A percentile compares a stretch with the other conserved stretches of the same genome.
These are phyloP conservation scores for Strongylocentrotus purpuratus DNA, from an alignment of 35 echinoderm and acorn worm species.

Conservation along the genomic window DNA sequence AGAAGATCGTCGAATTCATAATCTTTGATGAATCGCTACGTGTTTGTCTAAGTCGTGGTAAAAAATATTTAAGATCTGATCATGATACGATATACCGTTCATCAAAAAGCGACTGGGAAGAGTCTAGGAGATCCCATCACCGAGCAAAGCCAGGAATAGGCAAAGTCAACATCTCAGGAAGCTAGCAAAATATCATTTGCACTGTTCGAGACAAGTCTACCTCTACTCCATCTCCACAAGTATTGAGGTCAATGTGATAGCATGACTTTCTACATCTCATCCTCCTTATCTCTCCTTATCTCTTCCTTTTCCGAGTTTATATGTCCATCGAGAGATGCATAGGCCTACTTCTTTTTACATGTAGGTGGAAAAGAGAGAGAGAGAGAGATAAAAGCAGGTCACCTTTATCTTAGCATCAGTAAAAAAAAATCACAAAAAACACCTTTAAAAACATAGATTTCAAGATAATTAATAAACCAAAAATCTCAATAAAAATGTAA, in stretches of 20 bases:
- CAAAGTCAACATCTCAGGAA: slow-evolving; percentile 38
- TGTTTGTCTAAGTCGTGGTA: too few species aligned
- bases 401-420: too few species aligned
- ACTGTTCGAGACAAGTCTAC: neutral
- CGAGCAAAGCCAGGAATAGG: neutral
- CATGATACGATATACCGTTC: neutral
- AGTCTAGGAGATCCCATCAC: neutral
- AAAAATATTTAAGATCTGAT: too few species aligned
- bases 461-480: too few species aligned
- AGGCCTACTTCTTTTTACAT: neutral
- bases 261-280: neutral
- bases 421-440: too few species aligned
- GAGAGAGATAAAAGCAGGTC: too few species aligned
- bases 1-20: too few species aligned
- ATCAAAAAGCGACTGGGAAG: slow-evolving; percentile 18
- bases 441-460: too few species aligned
- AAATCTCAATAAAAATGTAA: too few species aligned
- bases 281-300: neutral
- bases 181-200: slow-evolving; percentile 40
- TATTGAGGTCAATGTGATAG: slow-evolving; percentile 23
- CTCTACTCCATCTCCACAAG: neutral
- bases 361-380: neutral
- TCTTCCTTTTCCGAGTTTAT: neutral
- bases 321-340: too few species aligned
- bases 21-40: too few species aligned